phyloP scores from a whole-genome alignment of 2,888 invertebrate genomes.

The Diogma glabrata region DNA sequence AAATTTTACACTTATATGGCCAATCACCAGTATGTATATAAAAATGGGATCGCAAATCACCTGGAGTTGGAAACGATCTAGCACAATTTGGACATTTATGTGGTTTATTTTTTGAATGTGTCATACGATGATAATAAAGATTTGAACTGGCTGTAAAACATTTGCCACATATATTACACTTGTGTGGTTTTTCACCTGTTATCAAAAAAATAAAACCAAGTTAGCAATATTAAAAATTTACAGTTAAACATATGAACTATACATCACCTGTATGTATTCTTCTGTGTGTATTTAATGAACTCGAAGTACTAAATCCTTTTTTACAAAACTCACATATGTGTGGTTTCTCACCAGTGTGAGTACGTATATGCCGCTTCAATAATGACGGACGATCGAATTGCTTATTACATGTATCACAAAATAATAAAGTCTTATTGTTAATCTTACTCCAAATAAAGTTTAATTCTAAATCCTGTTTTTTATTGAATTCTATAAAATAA shows the following conservation, averaged over 20 bases:
- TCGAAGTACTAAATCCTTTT: slow-evolving; percentile 63
- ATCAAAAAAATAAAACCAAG: no score
- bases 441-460: no score
- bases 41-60: slow-evolving; percentile 58
- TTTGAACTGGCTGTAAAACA: slow-evolving; percentile 66
- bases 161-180: slow-evolving; percentile 59
- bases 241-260: no score
- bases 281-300: slow-evolving; percentile 59
- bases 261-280: slow-evolving; percentile 52
- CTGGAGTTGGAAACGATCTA: slow-evolving; percentile 69
- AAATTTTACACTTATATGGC: slow-evolving; percentile 30
- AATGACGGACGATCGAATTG: slow-evolving; percentile 57
- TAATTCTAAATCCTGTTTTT: no score
- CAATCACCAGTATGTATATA: slow-evolving; percentile 50
- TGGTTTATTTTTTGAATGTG: slow-evolving; percentile 67
- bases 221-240: no score
- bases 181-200: slow-evolving; percentile 61
- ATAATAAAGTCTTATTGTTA: not conserved
- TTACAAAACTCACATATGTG: slow-evolving; percentile 58
- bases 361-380: slow-evolving; percentile 52
- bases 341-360: slow-evolving; percentile 64
- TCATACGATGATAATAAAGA: slow-evolving; percentile 68
- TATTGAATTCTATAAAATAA: not conserved
- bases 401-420: slow-evolving; percentile 52
- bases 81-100: slow-evolving; percentile 61